phyloP scores from a whole-genome alignment of 53 echinoderm and acorn worm genomes.

The Arbacia lixula region DNA sequence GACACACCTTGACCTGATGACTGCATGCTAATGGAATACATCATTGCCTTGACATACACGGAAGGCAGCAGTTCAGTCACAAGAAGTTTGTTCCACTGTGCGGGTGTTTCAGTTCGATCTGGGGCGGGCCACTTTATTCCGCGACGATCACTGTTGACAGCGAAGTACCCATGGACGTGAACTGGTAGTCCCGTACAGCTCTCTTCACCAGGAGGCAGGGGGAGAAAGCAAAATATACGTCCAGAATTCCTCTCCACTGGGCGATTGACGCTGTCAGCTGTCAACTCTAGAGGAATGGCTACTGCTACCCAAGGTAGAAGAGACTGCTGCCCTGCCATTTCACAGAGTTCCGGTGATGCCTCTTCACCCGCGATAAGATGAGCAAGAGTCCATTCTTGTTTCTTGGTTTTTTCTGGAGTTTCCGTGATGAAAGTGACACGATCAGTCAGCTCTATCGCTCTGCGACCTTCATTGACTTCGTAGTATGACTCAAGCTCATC shows the following conservation, averaged over 20 bases:
- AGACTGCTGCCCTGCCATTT: constrained; percentile 12
- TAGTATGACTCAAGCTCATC: not conserved
- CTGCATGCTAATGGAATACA: not conserved
- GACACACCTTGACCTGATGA: not conserved
- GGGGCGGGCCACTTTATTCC: constrained; percentile 90
- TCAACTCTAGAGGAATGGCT: constrained; percentile 32
- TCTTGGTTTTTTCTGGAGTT: not conserved
- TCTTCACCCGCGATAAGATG: constrained; percentile 35
- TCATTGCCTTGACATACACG: constrained; percentile 60
- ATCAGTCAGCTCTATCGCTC: not conserved
- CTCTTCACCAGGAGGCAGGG: constrained; percentile 81
- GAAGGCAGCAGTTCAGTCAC: constrained; percentile 66
- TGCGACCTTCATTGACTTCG: not conserved
- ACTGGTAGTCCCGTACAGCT: constrained; percentile 84
- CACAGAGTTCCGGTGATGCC: constrained; percentile 3
- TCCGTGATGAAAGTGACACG: not conserved
- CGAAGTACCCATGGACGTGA: constrained; percentile 94
- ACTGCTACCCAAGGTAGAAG: constrained; percentile 63
- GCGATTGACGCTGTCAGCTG: not conserved
- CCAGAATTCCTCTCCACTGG: constrained; percentile 32
- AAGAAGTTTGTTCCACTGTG: constrained; percentile 83
- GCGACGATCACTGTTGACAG: constrained; percentile 85
- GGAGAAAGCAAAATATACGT: constrained; percentile 92
- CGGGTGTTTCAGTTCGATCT: constrained; percentile 80
- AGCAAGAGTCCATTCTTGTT: constrained; percentile 20